Evolutionary conservation across 2,797 vertebrate species (phyloP).

Genomic region (Emydoidea blandingii): DNA sequence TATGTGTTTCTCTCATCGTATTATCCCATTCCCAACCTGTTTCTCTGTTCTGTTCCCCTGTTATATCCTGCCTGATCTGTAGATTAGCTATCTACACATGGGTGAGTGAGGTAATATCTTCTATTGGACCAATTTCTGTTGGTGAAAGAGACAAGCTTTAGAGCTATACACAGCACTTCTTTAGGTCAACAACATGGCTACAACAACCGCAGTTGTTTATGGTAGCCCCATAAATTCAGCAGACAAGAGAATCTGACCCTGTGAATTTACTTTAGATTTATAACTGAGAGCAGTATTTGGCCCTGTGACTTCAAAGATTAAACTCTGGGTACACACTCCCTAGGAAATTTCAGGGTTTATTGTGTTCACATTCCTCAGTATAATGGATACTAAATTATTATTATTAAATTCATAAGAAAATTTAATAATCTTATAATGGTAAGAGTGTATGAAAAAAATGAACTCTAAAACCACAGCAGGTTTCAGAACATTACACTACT

Average conservation of each 20-base stretch:
- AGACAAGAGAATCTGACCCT: not conserved
- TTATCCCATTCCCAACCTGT: accelerated
- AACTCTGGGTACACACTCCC: not conserved
- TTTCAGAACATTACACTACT: not conserved
- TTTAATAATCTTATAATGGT: not conserved
- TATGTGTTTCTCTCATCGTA: not conserved
- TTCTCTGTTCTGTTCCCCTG: not conserved
- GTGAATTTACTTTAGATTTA: not conserved
- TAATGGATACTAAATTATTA: not conserved
- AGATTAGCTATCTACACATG: not conserved
- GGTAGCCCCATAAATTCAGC: not conserved
- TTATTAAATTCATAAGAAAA: not conserved
- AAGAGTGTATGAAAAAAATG: not conserved
- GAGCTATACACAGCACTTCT: not conserved
- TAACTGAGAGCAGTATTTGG: not conserved
- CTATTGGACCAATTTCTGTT: too few relatives aligned
- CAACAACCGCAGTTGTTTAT: constrained; percentile 3
- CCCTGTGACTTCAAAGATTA: not conserved
- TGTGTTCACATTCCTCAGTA: not conserved
- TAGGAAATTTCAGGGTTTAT: not conserved
- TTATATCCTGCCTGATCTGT: not conserved
- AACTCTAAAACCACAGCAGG: not conserved
- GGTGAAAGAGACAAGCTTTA: too few relatives aligned
- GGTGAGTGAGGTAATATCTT: not conserved
- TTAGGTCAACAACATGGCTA: not conserved